Evolutionary conservation across 2,888 invertebrate genomes (phyloP).

Genomic region (Miltochrista miniata): DNA sequence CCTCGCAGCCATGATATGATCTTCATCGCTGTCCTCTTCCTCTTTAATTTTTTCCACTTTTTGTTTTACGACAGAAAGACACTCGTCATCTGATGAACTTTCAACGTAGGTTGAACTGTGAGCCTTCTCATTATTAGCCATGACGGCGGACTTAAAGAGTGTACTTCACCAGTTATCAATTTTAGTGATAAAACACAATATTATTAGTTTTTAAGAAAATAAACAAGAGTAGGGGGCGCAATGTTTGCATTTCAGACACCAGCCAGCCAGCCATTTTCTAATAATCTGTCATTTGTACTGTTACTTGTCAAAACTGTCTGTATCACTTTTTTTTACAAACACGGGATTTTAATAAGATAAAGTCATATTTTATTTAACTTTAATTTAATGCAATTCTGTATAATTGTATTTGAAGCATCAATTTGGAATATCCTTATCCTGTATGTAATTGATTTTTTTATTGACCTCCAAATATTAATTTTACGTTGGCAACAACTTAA

Average conservation of each 20-base stretch:
- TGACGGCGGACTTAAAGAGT: constrained; percentile 8
- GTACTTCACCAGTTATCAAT: constrained; percentile 11
- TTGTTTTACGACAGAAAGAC: constrained; percentile 37
- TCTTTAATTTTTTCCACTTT: constrained; percentile 27
- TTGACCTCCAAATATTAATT: no score
- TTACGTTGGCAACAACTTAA: constrained; percentile 50
- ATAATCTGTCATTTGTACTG: no score
- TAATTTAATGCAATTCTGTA: no score
- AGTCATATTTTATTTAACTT: no score
- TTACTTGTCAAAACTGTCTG: neutral
- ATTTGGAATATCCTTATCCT: no score
- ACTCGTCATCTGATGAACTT: constrained; percentile 45
- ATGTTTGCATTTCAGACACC: constrained; percentile 15
- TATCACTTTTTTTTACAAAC: no score
- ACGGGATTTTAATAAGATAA: no score
- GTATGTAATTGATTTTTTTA: no score
- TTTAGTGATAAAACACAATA: constrained; percentile 17
- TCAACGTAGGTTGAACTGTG: constrained; percentile 30
- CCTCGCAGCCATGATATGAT: constrained; percentile 36
- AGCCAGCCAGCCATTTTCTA: constrained; percentile 38
- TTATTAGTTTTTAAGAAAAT: constrained; percentile 19
- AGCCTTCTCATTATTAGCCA: constrained; percentile 30
- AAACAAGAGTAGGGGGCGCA: constrained; percentile 42
- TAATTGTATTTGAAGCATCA: no score
- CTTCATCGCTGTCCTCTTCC: constrained; percentile 37